Base-by-base conservation (phyloP, 2,888 invertebrate species). In the Amorpha juglandis region DNA sequence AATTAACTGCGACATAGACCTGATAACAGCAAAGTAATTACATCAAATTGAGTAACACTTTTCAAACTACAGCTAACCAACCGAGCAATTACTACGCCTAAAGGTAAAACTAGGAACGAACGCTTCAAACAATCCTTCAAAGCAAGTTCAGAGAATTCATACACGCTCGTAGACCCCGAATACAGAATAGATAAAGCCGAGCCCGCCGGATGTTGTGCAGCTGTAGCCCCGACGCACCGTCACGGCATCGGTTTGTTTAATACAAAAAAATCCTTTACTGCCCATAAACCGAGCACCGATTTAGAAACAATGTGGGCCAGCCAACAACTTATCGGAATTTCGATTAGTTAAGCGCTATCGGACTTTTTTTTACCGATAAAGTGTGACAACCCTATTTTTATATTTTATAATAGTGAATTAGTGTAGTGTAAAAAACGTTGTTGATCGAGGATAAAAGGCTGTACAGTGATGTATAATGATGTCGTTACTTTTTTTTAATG, bases 151-250 rank as follows among this genome's bases (percentile, higher is more conserved):
- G 9, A 42, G 58, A 58, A 58, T 58, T 19, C 42, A 58, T 55
- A 35, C 35, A 35, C 55, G 12, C 35, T 35, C 33, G 65, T 58
- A 62, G 52, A 47, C 47, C 64, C 47, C 55, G 45, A 33, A 58
- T 11, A 64, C 38, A 16, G 33, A 48, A 65, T 58, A 65, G 58
- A 35, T 66, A 53, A 53, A 63, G 64, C n/a, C 63, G 62, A 67
- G 58, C 58, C 63, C 63, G 64, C 87, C 89, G 89, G 89, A 89
- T 88, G 86, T 77, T 72, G 69, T 77, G 86, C 90, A 90, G 89
- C 89, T 90, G 90, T 86, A 82, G 86, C 82, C 83, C 62, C 35
- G 16, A 38, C 38, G n/a, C 58, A 50, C 27, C 65, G 62, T 14
- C 62, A 62, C 42, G 51, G 45, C 47, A 38, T 58, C 12, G 47